phyloP scores from a whole-genome alignment of 2,113 vertebrate genomes.

The Neogobius melanostomus region DNA sequence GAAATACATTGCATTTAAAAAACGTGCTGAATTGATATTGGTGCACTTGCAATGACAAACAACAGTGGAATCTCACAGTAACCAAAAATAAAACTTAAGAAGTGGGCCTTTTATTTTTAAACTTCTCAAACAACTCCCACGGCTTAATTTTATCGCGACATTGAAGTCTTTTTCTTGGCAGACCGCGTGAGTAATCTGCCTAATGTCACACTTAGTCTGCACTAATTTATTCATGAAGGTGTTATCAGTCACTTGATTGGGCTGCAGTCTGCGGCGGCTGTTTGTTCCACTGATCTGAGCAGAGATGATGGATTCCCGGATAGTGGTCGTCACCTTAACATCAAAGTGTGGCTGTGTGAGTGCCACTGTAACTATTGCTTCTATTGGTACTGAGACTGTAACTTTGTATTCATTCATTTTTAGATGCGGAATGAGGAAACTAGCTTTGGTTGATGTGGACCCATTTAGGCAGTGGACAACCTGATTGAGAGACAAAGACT shows the following conservation, averaged over 20 bases:
- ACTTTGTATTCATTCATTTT: no score
- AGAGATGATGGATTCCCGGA: slow-evolving; percentile 24
- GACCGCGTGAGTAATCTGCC: background rate
- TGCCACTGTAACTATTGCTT: background rate
- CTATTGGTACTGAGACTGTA: no score
- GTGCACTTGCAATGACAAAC: no score
- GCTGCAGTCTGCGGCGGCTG: background rate
- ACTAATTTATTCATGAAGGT: background rate
- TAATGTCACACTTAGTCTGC: slow-evolving; percentile 19
- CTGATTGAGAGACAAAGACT: no score
- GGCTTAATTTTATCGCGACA: background rate
- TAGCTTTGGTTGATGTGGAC: no score
- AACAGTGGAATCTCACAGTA: no score
- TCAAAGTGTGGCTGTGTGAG: background rate
- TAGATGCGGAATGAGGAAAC: no score
- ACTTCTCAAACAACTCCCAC: background rate
- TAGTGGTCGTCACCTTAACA: slow-evolving; percentile 19
- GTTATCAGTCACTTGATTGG: slow-evolving; percentile 24
- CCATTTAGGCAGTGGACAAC: no score
- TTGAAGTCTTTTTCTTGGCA: background rate
- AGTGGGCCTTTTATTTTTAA: no score
- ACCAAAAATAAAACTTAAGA: no score
- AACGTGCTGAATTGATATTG: no score
- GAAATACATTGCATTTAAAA: no score
- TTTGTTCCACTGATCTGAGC: slow-evolving; percentile 12